These are phyloP conservation scores for Atrichornis clamosus DNA, from an alignment of 2,113 vertebrate species.

Conservation along the genomic window DNA sequence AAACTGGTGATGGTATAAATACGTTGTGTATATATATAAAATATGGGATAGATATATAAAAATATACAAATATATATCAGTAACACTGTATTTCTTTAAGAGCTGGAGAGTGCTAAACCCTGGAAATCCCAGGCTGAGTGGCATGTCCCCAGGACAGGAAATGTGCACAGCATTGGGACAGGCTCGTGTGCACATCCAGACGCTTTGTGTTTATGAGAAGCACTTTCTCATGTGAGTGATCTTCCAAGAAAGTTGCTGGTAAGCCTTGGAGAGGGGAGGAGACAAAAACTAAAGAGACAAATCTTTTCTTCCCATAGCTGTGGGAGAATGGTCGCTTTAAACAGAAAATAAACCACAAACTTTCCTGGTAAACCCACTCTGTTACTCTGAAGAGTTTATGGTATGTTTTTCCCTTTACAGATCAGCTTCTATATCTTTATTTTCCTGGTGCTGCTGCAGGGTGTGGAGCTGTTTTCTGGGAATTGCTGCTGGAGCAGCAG, in stretches of 20 bases:
- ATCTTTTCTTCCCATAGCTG: background rate
- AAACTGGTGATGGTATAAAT: background rate
- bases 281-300: background rate
- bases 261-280: background rate
- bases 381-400: background rate
- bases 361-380: background rate
- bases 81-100: background rate
- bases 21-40: background rate
- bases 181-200: accelerated
- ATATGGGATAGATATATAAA: accelerated
- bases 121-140: background rate
- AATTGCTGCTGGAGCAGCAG: background rate
- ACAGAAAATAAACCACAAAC: background rate
- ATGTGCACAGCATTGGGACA: background rate
- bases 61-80: background rate
- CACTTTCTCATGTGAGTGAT: background rate
- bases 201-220: background rate
- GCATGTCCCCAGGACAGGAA: background rate
- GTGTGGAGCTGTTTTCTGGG: background rate
- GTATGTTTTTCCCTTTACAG: background rate
- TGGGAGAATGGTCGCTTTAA: background rate
- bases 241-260: background rate
- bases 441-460: background rate
- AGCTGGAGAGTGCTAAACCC: background rate
- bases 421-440: accelerated